Percentiles rank a stretch among this genome's conserved stretches.
phyloP scores from a whole-genome alignment of 2,113 vertebrate species.

The Solea senegalensis region DNA sequence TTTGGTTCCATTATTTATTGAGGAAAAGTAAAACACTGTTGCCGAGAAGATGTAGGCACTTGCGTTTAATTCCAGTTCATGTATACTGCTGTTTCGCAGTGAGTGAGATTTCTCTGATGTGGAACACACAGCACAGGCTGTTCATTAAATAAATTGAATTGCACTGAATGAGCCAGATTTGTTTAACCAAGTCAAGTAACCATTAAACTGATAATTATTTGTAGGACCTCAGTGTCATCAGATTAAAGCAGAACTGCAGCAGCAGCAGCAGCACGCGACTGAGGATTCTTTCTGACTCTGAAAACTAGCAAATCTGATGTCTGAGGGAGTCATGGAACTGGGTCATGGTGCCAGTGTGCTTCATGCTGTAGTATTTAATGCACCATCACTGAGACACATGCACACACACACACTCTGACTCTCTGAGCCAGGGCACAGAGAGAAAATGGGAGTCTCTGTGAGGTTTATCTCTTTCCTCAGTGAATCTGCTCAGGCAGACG shows the following conservation, averaged over 20 bases:
- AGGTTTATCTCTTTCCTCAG: background rate
- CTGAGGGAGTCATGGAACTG: slow-evolving; percentile 52
- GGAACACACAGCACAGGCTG: background rate
- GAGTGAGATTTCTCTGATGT: no score
- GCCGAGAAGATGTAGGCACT: background rate
- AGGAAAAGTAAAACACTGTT: background rate
- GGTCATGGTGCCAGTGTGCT: slow-evolving; percentile 72
- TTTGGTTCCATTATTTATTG: slow-evolving; percentile 20
- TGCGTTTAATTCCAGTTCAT: no score
- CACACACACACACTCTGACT: background rate
- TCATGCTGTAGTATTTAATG: slow-evolving; percentile 22
- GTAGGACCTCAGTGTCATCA: background rate
- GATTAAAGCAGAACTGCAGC: slow-evolving; percentile 2
- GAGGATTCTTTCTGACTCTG: background rate
- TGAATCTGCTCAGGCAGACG: slow-evolving; percentile 1
- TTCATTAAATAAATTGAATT: background rate
- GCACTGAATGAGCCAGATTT: slow-evolving; percentile 12
- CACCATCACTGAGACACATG: background rate
- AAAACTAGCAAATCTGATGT: slow-evolving; percentile 28
- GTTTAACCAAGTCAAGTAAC: background rate
- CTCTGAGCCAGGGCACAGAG: background rate
- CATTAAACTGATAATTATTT: background rate
- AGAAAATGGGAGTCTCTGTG: slow-evolving; percentile 12
- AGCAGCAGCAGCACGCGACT: background rate
- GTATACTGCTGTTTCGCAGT: background rate